phyloP scores from a whole-genome alignment of 2,113 vertebrate species.

The Callocephalon fimbriatum region DNA sequence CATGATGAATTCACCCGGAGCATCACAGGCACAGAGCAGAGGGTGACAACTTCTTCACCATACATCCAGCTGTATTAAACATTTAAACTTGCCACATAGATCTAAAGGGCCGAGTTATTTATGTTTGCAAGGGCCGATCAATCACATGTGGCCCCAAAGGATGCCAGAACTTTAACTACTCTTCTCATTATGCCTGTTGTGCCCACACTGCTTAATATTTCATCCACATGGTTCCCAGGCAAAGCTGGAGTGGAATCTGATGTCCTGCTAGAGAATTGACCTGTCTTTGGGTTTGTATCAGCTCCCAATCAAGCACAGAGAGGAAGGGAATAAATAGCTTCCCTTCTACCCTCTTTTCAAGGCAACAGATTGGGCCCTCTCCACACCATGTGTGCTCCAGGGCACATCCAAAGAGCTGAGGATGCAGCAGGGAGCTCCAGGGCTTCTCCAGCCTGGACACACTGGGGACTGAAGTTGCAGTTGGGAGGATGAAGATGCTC shows the following conservation, averaged over 20 bases:
- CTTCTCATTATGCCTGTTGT: slow-evolving; percentile 68
- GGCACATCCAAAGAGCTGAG: not conserved
- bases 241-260: not conserved
- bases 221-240: slow-evolving; percentile 9
- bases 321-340: slow-evolving; percentile 32
- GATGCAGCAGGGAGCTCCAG: not conserved
- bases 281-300: slow-evolving; percentile 18
- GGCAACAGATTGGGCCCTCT: not conserved
- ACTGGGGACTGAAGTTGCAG: not conserved
- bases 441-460: rapidly evolving
- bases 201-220: slow-evolving; percentile 67
- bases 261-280: slow-evolving; percentile 2
- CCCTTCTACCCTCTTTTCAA: slow-evolving; percentile 30
- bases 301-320: slow-evolving; percentile 1
- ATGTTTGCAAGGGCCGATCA: slow-evolving; percentile 72
- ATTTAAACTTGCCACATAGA: slow-evolving; percentile 74
- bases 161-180: slow-evolving; percentile 74
- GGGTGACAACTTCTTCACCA: slow-evolving; percentile 31
- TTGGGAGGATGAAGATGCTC: not conserved
- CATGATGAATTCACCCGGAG: slow-evolving; percentile 53
- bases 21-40: not conserved
- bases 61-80: slow-evolving; percentile 67
- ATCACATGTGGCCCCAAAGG: slow-evolving; percentile 75
- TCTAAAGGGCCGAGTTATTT: slow-evolving; percentile 70
- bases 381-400: not conserved